Conservation (phyloP, 2,797 vertebrate genomes). For the Podarcis siculus region DNA sequence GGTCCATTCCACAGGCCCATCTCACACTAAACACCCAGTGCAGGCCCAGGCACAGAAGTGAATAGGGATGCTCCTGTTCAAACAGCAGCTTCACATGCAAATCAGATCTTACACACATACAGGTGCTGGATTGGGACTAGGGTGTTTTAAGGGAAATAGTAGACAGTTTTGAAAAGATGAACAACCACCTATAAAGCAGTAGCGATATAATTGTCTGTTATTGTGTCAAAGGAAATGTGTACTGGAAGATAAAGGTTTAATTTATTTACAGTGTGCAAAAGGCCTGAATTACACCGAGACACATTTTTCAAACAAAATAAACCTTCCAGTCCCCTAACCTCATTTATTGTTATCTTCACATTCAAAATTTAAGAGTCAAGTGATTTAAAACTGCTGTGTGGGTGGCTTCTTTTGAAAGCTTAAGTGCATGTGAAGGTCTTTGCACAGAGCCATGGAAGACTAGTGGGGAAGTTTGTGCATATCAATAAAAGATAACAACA, state of each 20-base stretch:
- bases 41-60: not conserved
- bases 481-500: not conserved
- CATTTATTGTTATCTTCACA: conserved; percentile 41
- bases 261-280: conserved; percentile 46
- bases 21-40: not conserved
- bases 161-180: conserved; percentile 49
- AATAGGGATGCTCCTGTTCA: not conserved
- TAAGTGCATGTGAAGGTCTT: conserved; percentile 36
- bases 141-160: conserved; percentile 29
- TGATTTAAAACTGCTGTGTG: conserved; percentile 25
- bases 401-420: conserved; percentile 8
- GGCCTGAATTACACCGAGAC: conserved; percentile 51
- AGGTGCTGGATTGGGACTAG: not conserved
- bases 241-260: conserved; percentile 41
- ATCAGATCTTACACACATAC: not conserved
- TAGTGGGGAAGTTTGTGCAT: not conserved
- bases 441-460: not conserved
- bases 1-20: not conserved
- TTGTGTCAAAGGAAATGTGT: conserved; percentile 49
- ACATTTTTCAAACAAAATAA: conserved; percentile 56
- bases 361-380: conserved; percentile 14
- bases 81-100: not conserved
- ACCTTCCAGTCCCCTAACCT: conserved; percentile 35
- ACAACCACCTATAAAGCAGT: conserved; percentile 26
- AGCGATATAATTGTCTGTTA: conserved; percentile 47